Evolutionary conservation across 2,888 invertebrate species (phyloP), one percentile per base, ranked within the genome.

Genomic region (Cyclophora albipunctata): DNA sequence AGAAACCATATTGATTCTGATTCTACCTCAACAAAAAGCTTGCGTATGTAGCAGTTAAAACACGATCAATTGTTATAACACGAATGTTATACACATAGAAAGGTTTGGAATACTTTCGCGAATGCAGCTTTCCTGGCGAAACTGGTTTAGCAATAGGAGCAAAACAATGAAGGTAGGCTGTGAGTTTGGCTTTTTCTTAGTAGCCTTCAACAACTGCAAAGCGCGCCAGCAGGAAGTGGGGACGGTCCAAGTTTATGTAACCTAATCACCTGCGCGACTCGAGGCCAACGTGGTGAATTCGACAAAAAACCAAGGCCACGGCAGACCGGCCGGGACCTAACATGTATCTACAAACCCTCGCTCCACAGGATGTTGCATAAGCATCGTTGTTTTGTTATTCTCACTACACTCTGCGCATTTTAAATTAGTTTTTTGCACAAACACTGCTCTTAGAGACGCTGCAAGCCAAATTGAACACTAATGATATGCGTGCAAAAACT

Each of bases 361-460:
- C 81, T 77, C 73, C 80, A 79, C 86, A 86, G 87, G 86, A 86
- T 87, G 83, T 88, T 88, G 86, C 86, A 88, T 88, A 88, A 87
- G 80, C 78, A 78, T 80, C 77, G 81, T 84, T 81, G 84, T 84
- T 85, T 85, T 85, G 81, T 87, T 84, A 82, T 82, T 75, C 78
- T 71, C 59, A 72, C 63, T 75, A 72, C 73, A 71, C 69, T 75
- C 71, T 66, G 77, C 69, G 72, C 80, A 85, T 84, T 84, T 84
- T 75, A 78, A 75, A 85, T 84, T 82, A 80, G 78, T 84, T 86
- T 86, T 85, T 87, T 85, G 75, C 78, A 68, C 59, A 67, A 62
- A 65, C 62, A 62, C 59, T 63, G 64, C 20, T 42, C 42, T 42
- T 42, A 20, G 42, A 3, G 20, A 33, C 43, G 34, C 63, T 69